Base-by-base conservation (phyloP, 2,888 invertebrate species). In the Arenicola marina region DNA sequence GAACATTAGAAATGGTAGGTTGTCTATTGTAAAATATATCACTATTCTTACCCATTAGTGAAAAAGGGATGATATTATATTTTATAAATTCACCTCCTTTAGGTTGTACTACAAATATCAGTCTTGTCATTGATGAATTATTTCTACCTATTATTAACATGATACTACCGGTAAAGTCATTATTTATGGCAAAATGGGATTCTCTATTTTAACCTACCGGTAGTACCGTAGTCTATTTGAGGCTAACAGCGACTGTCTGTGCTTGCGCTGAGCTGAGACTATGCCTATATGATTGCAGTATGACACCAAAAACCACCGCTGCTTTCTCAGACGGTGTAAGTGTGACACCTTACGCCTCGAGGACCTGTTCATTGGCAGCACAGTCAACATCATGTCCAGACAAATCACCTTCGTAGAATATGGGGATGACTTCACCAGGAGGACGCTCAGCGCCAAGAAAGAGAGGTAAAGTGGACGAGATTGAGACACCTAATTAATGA, bases 1-100 rank as follows among this genome's bases (percentile, higher is more conserved):
- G 89, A 73, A 89, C 91, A 0, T 83, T 94, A 32, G 94, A 95
- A 86, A 88, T 95, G 84, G 90, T 89, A 84, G 82, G 85, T 56
- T n/a, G 24, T n/a, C n/a, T n/a, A n/a, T n/a, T n/a, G n/a, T n/a
- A n/a, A n/a, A n/a, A n/a, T n/a, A n/a, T n/a, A n/a, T n/a, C n/a
- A n/a, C n/a, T n/a, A n/a, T n/a, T n/a, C n/a, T n/a, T n/a, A n/a
- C n/a, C n/a, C n/a, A n/a, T n/a, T n/a, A n/a, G n/a, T n/a, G n/a
- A n/a, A n/a, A n/a, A n/a, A n/a, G n/a, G n/a, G n/a, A n/a, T n/a
- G n/a, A n/a, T n/a, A n/a, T n/a, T n/a, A n/a, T n/a, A n/a, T n/a
- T n/a, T n/a, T n/a, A n/a, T n/a, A n/a, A n/a, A n/a, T n/a, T n/a
- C n/a, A n/a, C n/a, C n/a, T n/a, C n/a, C n/a, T n/a, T n/a, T n/a